Base-by-base conservation (phyloP, 2,113 vertebrate species). In the Myiagra hebetior region DNA sequence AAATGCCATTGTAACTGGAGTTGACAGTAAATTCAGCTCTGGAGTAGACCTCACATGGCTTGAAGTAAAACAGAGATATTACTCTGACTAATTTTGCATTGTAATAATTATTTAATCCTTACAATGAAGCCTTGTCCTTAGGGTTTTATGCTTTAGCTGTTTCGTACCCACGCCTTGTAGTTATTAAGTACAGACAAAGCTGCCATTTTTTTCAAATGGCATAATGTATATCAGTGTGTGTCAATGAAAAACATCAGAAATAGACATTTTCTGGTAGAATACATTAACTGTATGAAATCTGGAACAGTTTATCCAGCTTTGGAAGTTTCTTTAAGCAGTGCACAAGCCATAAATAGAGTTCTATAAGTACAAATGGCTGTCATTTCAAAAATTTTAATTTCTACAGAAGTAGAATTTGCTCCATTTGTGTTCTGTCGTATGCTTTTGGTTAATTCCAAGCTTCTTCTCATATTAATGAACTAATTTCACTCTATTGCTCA, bases 141-240 rank as follows among this genome's bases (percentile, higher is more conserved):
- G 37, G 90, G 96, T 97, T 98, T 98, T 98, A 88, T 95, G 95
- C 97, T 97, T 97, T 96, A 97, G 97, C 97, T 97, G 82, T 97
- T 98, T 98, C 80, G 95, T 98, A 98, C 98, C 97, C 98, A 97
- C 93, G 97, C 98, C 96, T 96, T 97, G 93, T 96, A 96, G 97
- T 98, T 98, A 97, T 98, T 98, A 97, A 95, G 91, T 94, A 70
- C 86, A 96, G 92, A 98, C 98, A 98, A 98, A 98, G 98, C 97
- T 56, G 95, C 95, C 53, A 94, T 98, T 98, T 98, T 98, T 96
- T 97, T 97, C 92, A 91, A 87, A 93, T 96, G 96, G 94, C 95
- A 96, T 85, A 96, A 97, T 96, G 95, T 98, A 92, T 98, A 97
- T 98, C 98, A 97, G 97, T 95, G 89, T 96, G 94, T 96, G 96